Evolutionary conservation across 1,140 invertebrate species (phyloP).

Genomic region (Bactericera cockerelli): DNA sequence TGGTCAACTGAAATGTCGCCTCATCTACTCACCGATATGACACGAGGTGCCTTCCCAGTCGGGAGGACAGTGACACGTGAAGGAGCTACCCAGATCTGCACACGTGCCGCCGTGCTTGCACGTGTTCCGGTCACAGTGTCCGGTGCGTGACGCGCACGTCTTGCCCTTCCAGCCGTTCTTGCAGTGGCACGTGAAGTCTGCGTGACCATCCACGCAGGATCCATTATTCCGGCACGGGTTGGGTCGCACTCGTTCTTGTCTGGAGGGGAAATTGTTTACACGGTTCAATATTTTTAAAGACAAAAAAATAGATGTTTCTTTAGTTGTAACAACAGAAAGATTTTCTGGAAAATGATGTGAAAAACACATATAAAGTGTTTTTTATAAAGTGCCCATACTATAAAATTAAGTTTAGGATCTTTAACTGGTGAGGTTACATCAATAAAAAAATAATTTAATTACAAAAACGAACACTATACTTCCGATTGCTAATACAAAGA

Average conservation of each 20-base stretch:
- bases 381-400: no score
- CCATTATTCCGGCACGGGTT: constrained; percentile 60
- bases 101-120: constrained; percentile 49
- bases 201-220: constrained; percentile 55
- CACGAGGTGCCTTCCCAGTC: constrained; percentile 53
- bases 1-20: no score
- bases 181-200: constrained; percentile 57
- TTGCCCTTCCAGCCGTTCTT: constrained; percentile 64
- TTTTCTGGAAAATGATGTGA: no score
- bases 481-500: no score
- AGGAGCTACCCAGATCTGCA: constrained; percentile 44
- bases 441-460: no score
- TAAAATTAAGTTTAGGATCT: no score
- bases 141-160: constrained; percentile 46
- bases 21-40: constrained; percentile 37
- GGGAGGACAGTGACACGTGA: constrained; percentile 42
- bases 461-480: no score
- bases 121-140: constrained; percentile 45
- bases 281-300: no score
- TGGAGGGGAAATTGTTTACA: no score
- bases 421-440: no score
- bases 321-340: no score
- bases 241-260: constrained; percentile 66
- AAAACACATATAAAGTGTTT: no score
- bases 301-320: neutral